These are phyloP conservation scores for Manis javanica DNA, from an alignment of 2,797 vertebrate genomes.

Conservation along the genomic window DNA sequence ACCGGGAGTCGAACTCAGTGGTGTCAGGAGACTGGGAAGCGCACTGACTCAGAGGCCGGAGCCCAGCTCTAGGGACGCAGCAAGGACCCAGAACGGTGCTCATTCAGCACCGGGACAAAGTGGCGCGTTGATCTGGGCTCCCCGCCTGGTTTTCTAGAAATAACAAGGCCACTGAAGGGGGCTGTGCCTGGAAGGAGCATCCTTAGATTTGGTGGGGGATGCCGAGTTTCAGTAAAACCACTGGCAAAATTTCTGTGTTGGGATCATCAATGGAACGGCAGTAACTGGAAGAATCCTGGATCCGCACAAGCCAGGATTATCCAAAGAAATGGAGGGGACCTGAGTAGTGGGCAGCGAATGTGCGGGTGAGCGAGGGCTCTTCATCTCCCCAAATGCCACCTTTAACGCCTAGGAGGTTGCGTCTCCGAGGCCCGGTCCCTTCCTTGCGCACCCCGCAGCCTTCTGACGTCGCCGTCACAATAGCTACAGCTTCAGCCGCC, in stretches of 20 bases:
- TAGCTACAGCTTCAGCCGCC: slow-evolving; percentile 67
- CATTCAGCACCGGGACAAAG: too few relatives aligned
- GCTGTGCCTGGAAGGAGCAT: too few relatives aligned
- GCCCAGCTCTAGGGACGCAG: accelerated
- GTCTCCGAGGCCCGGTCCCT: background rate
- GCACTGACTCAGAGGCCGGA: accelerated
- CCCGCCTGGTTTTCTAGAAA: background rate
- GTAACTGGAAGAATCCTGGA: background rate
- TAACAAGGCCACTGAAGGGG: background rate
- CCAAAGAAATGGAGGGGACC: background rate
- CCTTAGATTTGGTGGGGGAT: background rate
- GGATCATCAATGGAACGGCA: background rate
- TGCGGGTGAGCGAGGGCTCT: background rate
- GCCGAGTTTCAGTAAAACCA: background rate
- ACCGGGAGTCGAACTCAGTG: background rate
- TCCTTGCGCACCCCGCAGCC: slow-evolving; percentile 40
- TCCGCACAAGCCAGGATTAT: background rate
- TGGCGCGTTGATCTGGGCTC: background rate
- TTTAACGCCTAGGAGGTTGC: background rate
- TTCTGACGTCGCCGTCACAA: slow-evolving; percentile 20
- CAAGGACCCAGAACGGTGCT: too few relatives aligned
- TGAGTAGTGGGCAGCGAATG: background rate
- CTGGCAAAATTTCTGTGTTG: background rate
- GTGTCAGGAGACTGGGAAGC: background rate
- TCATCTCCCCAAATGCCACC: background rate